Conservation (phyloP, 2,888 invertebrate species). For the Trichopria drosophilae region DNA sequence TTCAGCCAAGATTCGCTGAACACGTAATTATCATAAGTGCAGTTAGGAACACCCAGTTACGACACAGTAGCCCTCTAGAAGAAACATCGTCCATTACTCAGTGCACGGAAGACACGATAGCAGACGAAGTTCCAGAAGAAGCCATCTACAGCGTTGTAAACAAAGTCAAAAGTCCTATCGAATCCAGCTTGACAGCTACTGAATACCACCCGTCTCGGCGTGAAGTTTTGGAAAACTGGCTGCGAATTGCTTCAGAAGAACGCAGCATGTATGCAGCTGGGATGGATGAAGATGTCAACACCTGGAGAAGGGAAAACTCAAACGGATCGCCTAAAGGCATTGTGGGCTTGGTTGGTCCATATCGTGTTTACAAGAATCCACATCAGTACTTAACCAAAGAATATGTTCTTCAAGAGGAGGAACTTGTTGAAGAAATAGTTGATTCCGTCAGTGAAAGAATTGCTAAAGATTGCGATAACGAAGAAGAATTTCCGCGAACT, state of each 20-base stretch:
- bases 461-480: conserved; percentile 7
- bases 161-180: neutral
- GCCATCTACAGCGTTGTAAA: conserved; percentile 34
- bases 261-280: conserved; percentile 18
- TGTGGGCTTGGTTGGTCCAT: conserved; percentile 51
- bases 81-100: conserved; percentile 18
- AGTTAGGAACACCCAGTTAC: conserved; percentile 35
- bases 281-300: no score
- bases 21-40: no score
- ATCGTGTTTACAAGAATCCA: conserved; percentile 44
- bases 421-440: conserved; percentile 41
- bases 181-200: neutral
- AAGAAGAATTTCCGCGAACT: conserved; percentile 38
- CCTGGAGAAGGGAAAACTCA: neutral
- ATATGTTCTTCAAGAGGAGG: conserved; percentile 50
- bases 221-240: conserved; percentile 45
- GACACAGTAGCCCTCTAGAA: conserved; percentile 28
- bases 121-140: conserved; percentile 24
- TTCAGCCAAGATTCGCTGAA: no score
- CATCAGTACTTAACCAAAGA: no score
- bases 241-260: conserved; percentile 40
- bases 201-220: conserved; percentile 24
- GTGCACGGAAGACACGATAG: conserved; percentile 19
- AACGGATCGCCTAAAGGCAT: conserved; percentile 45
- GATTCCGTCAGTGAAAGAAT: conserved; percentile 38